These are phyloP conservation scores for Pilophorus perplexus DNA, from an alignment of 2,888 invertebrate species.

Conservation along the genomic window DNA sequence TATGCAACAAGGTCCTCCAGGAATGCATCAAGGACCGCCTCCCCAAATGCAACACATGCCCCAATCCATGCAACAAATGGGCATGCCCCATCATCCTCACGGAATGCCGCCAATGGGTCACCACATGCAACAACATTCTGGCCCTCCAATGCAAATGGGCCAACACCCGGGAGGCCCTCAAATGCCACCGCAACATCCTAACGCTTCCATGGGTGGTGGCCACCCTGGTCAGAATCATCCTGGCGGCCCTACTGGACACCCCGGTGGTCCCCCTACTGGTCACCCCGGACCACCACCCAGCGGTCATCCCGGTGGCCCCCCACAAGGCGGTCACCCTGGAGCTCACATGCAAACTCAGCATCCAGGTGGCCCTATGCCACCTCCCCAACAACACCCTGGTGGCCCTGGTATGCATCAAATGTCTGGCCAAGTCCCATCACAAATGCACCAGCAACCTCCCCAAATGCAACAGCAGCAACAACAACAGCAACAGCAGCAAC, in stretches of 20 bases:
- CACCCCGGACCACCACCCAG: slow-evolving; percentile 17
- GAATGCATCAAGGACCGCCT: slow-evolving; percentile 16
- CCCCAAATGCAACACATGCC: slow-evolving; percentile 31
- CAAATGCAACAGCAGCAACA: slow-evolving; percentile 32
- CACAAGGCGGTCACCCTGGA: background rate
- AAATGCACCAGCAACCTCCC: slow-evolving; percentile 3
- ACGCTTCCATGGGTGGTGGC: slow-evolving; percentile 15
- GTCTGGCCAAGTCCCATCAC: slow-evolving; percentile 9
- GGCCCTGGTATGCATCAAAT: slow-evolving; percentile 26
- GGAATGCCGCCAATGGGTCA: slow-evolving; percentile 28
- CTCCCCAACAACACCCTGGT: slow-evolving; percentile 15
- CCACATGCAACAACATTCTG: slow-evolving; percentile 27
- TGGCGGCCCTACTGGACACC: background rate
- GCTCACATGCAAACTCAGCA: slow-evolving; percentile 14
- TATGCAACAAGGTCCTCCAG: slow-evolving; percentile 23
- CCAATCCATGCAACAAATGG: slow-evolving; percentile 26
- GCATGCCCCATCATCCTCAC: slow-evolving; percentile 35
- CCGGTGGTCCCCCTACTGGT: slow-evolving; percentile 3
- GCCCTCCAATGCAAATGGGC: slow-evolving; percentile 15
- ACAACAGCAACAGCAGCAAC: slow-evolving; percentile 21
- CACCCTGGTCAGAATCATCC: slow-evolving; percentile 13
- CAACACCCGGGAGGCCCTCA: slow-evolving; percentile 21
- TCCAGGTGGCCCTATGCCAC: slow-evolving; percentile 24
- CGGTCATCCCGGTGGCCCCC: slow-evolving; percentile 18
- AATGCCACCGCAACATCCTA: slow-evolving; percentile 24